Conservation (phyloP, 2,113 vertebrate species). For the Mugil cephalus region DNA sequence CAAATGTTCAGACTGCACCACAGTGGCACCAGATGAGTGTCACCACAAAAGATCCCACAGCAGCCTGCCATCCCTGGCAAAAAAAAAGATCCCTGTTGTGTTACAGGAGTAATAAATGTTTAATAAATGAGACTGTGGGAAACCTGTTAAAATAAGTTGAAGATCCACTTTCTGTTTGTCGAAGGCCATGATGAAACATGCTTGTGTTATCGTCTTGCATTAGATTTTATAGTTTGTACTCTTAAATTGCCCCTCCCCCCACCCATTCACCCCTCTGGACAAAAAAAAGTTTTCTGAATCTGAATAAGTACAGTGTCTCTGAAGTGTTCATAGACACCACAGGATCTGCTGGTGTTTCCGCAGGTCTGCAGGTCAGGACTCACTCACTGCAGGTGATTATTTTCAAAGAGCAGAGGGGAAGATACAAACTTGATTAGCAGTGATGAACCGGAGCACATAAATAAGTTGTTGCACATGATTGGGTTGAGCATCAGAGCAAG, state of each 20-base stretch:
- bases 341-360: slow-evolving; percentile 21
- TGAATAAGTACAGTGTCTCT: slow-evolving; percentile 39
- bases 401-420: slow-evolving; percentile 71
- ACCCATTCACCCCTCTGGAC: too few species aligned
- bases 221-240: slow-evolving; percentile 23
- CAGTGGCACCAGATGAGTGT: background rate
- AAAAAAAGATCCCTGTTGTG: slow-evolving; percentile 11
- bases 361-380: slow-evolving; percentile 15
- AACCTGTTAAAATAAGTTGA: slow-evolving; percentile 15
- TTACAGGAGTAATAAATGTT: background rate
- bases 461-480: slow-evolving; percentile 11
- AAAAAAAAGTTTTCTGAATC: too few species aligned
- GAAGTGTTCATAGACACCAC: slow-evolving; percentile 20
- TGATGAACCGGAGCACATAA: slow-evolving; percentile 20
- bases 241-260: background rate
- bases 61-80: slow-evolving; percentile 1
- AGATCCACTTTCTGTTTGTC: slow-evolving; percentile 43
- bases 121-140: background rate
- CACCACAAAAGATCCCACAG: slow-evolving; percentile 1
- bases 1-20: slow-evolving; percentile 4
- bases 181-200: slow-evolving; percentile 45
- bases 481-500: slow-evolving; percentile 17
- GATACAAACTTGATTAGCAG: slow-evolving; percentile 44
- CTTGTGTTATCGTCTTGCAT: slow-evolving; percentile 22
- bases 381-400: slow-evolving; percentile 63